Conservation (phyloP, 1,140 invertebrate genomes). For the Ceratosolen solmsi region DNA sequence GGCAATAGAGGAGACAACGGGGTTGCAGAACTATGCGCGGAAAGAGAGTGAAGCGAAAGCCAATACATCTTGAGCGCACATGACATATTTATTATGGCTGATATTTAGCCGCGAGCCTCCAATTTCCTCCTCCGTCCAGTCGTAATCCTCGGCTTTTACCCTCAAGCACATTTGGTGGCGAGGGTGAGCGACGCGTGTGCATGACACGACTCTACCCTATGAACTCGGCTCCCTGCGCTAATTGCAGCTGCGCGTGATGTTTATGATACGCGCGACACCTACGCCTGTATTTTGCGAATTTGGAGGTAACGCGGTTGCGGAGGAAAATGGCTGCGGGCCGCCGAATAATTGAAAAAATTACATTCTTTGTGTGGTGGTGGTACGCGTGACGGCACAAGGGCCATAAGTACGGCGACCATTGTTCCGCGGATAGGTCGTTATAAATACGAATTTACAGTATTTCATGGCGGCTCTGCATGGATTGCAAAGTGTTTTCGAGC, state of each 20-base stretch:
- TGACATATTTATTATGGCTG: conserved; percentile 47
- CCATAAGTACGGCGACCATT: conserved; percentile 20
- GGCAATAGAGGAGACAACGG: background rate
- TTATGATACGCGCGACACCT: conserved; percentile 31
- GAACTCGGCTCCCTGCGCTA: conserved; percentile 13
- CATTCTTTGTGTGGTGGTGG: background rate
- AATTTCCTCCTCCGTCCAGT: conserved; percentile 8
- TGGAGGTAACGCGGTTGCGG: background rate
- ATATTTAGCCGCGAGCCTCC: conserved; percentile 37
- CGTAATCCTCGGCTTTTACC: conserved; percentile 33
- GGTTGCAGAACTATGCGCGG: conserved; percentile 5
- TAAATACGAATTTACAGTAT: too few relatives aligned
- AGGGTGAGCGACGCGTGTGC: conserved; percentile 27
- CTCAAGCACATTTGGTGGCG: background rate
- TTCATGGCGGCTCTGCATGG: too few relatives aligned
- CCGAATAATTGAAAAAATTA: background rate
- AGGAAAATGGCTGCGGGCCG: too few relatives aligned
- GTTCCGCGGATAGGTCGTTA: background rate
- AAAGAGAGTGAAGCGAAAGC: conserved; percentile 13
- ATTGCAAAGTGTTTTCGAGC: too few relatives aligned
- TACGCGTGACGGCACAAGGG: background rate
- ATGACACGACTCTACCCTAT: conserved; percentile 7
- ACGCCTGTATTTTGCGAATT: conserved; percentile 4
- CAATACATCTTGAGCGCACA: conserved; percentile 9
- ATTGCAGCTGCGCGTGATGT: conserved; percentile 31